Evolutionary conservation across 2,888 invertebrate genomes (phyloP).

Genomic region (Myopa tessellatipennis): DNA sequence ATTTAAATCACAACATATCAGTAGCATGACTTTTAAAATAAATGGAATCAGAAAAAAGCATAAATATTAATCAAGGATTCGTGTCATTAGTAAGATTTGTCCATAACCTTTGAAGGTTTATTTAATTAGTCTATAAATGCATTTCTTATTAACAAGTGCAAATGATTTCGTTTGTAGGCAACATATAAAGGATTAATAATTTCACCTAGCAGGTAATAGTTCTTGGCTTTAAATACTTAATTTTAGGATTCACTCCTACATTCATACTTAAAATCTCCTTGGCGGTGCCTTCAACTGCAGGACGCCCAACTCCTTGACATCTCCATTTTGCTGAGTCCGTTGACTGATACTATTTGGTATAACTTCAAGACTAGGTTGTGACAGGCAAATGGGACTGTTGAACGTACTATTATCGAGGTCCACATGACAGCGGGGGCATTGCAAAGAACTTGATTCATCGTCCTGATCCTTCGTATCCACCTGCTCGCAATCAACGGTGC

Average conservation of each 20-base stretch:
- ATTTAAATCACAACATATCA: background rate
- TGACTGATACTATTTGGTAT: slow-evolving; percentile 50
- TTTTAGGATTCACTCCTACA: too few relatives aligned
- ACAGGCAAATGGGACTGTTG: slow-evolving; percentile 54
- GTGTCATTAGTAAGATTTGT: slow-evolving; percentile 1
- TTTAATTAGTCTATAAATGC: background rate
- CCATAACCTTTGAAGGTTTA: background rate
- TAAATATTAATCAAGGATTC: background rate
- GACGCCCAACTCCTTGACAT: slow-evolving; percentile 54
- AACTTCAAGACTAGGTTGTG: slow-evolving; percentile 58
- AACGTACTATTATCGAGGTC: slow-evolving; percentile 47
- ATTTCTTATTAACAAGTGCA: slow-evolving; percentile 17
- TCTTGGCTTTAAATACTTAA: background rate
- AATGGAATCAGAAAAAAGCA: background rate
- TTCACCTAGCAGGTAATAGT: slow-evolving; percentile 19
- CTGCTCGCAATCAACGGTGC: background rate
- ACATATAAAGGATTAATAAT: background rate
- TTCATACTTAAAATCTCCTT: slow-evolving; percentile 56
- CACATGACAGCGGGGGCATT: slow-evolving; percentile 62
- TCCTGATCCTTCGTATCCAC: slow-evolving; percentile 29
- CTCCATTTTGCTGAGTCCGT: slow-evolving; percentile 16
- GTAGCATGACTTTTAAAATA: background rate
- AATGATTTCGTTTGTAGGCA: background rate
- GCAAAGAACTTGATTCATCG: slow-evolving; percentile 24
- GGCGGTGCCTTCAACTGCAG: slow-evolving; percentile 66